Conservation (phyloP, 2,797 vertebrate species). For the Antrozous pallidus region DNA sequence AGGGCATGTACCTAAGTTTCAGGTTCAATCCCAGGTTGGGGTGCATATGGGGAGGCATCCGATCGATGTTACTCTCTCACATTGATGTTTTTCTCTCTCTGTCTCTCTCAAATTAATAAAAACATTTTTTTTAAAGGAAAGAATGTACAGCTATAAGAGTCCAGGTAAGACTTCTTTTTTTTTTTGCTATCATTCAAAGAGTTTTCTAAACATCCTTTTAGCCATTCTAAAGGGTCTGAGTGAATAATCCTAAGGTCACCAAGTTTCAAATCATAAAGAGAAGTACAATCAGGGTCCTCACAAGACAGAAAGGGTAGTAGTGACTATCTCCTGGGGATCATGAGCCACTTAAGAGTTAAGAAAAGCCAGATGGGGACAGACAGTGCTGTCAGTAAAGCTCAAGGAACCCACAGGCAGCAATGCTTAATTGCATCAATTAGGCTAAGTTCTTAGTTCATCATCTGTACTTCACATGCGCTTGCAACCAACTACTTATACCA, state of each 20-base stretch:
- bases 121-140: background rate
- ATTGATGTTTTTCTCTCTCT: too few species aligned
- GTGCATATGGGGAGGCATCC: background rate
- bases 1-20: background rate
- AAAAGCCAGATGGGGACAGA: constrained; percentile 29
- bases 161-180: background rate
- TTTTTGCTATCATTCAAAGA: background rate
- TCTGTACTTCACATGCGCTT: constrained; percentile 46
- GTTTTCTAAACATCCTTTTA: constrained; percentile 1
- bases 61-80: background rate
- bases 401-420: background rate
- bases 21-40: background rate
- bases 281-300: constrained; percentile 12
- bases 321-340: background rate
- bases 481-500: constrained; percentile 48
- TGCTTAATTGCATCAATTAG: constrained; percentile 23
- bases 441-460: constrained; percentile 42
- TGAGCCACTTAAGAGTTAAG: constrained; percentile 27
- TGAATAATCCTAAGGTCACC: background rate
- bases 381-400: constrained; percentile 40
- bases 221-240: constrained; percentile 15
- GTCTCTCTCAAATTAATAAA: background rate
- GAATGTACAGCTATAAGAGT: background rate
- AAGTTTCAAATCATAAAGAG: constrained; percentile 32
- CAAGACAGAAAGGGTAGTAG: background rate